Conservation (phyloP, 2,888 invertebrate species). For the Ptychoptera contaminata region DNA sequence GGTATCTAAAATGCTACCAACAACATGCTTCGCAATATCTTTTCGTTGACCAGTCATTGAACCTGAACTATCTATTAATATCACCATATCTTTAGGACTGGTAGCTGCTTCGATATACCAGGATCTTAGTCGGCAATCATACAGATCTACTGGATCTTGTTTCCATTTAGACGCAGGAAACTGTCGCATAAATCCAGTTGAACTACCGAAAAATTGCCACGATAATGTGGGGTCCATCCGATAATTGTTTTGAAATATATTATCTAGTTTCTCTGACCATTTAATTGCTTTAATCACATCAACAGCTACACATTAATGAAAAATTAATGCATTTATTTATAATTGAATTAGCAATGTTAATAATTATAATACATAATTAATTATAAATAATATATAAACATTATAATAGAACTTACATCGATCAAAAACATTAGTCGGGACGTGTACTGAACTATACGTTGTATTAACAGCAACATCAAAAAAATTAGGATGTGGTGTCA, state of each 20-base stretch:
- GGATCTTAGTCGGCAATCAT: conserved; percentile 83
- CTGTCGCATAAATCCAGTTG: conserved; percentile 92
- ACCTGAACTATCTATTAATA: conserved; percentile 78
- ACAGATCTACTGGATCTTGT: conserved; percentile 74
- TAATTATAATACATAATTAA: too few species aligned
- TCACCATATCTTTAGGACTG: conserved; percentile 83
- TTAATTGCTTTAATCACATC: conserved; percentile 82
- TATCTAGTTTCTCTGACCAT: conserved; percentile 90
- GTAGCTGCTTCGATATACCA: conserved; percentile 98
- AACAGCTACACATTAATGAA: conserved; percentile 50
- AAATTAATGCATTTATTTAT: too few species aligned
- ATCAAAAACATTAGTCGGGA: conserved; percentile 91
- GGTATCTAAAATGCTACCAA: conserved; percentile 83
- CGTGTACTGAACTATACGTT: conserved; percentile 77
- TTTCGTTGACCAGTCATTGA: conserved; percentile 80
- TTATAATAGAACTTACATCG: conserved; percentile 42
- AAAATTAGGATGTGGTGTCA: conserved; percentile 58
- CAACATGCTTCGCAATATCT: conserved; percentile 80
- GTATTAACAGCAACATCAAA: conserved; percentile 61
- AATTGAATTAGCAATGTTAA: too few species aligned
- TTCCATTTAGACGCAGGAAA: conserved; percentile 82
- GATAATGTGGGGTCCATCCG: conserved; percentile 73
- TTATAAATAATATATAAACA: not conserved
- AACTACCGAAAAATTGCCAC: conserved; percentile 98
- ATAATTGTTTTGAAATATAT: conserved; percentile 75